Evolutionary conservation across 2,797 vertebrate genomes (phyloP), one percentile per base, ranked within the genome.

Genomic region (Melanotaenia trifasciata): DNA sequence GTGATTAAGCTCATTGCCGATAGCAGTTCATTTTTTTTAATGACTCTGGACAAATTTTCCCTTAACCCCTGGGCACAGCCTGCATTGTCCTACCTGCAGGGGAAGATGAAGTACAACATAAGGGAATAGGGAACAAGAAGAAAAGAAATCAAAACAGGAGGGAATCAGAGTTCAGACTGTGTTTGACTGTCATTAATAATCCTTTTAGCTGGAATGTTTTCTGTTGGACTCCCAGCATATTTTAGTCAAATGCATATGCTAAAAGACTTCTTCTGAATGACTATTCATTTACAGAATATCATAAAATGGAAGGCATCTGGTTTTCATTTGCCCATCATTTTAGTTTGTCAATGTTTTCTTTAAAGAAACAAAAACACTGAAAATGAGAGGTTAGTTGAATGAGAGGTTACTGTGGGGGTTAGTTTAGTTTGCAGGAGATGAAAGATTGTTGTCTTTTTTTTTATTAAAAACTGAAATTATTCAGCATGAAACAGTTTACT

Each of bases 1-100:
- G 88, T 91, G 89, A 91, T 92, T 89, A 90, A 91, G 71, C 84
- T 86, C 68, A 83, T 84, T 84, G 89, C 83, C 87, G 70, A 86
- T 74, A 86, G 85, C 78, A 50, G 80, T 89, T 87, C 67, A 69
- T 79, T 85, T 83, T 81, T 54, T 86, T 85, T 86, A 86, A 92
- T 83, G 79, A 89, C 83, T 84, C 79, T 62, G 70, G 70, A 78
- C 85, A 74, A 69, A 75, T 84, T 90, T 85, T 81, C n/a, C 66
- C 78, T 85, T 80, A 75, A 87, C 85, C 76, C 74, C 67, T 72
- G 72, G 82, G 78, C 72, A 67, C 26, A 64, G 71, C 79, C 72
- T 50, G 57, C 22, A 61, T 78, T 72, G 61, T 56, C 51, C 73
- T 78, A 82, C 86, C 88, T 87, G 82, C 79, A 80, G 86, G 82